These are phyloP conservation scores for Miniopterus natalensis DNA, from an alignment of 2,113 vertebrate species.

Conservation along the genomic window DNA sequence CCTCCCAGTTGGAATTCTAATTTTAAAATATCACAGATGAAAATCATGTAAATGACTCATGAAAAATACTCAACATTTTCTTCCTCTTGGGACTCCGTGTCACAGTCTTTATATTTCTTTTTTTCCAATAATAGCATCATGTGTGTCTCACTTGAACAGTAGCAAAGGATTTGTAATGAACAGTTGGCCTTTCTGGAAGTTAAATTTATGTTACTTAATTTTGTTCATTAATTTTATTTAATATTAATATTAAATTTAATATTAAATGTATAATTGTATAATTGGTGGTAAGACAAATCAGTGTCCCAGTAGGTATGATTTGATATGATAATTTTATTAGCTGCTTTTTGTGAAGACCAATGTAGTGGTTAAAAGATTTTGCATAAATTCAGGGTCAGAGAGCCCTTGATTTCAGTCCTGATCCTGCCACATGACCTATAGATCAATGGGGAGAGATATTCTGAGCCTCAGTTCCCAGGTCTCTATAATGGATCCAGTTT, in stretches of 20 bases:
- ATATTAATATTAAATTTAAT: slow-evolving; percentile 30
- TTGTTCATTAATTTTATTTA: neutral
- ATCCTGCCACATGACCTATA: neutral
- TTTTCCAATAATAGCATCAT: neutral
- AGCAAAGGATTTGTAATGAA: neutral
- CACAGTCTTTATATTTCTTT: neutral
- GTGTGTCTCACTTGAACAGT: neutral
- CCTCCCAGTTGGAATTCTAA: slow-evolving; percentile 57
- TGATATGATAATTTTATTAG: neutral
- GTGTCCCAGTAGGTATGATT: neutral
- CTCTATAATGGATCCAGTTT: neutral
- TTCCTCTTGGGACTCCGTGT: slow-evolving; percentile 72
- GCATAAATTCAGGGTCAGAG: neutral
- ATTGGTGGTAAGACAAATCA: neutral
- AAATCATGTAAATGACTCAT: slow-evolving; percentile 85
- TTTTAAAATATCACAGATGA: slow-evolving; percentile 86
- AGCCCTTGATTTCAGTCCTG: neutral
- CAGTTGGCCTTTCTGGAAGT: neutral
- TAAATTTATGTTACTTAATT: slow-evolving; percentile 23
- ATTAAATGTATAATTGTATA: neutral
- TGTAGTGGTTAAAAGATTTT: neutral
- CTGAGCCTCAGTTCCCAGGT: slow-evolving; percentile 3
- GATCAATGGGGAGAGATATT: neutral
- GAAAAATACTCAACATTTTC: slow-evolving; percentile 72
- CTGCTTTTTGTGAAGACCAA: neutral